A percentile compares a stretch with the other conserved stretches of the same genome.
phyloP scores from a whole-genome alignment of 1,140 invertebrate species.

The Drosophila lacertosa region DNA sequence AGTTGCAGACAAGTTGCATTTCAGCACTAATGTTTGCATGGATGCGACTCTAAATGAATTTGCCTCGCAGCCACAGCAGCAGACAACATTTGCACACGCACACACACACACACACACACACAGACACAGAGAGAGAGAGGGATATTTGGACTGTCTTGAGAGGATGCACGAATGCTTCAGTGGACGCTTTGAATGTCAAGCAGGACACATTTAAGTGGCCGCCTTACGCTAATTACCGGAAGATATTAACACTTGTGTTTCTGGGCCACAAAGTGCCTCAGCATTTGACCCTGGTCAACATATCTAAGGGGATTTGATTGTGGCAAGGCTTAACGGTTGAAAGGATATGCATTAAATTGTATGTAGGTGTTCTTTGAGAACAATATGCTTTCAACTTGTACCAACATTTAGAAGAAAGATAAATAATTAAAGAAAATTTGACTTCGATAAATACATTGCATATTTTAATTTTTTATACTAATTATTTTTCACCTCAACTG shows the following conservation, averaged over 20 bases:
- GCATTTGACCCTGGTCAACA: conserved; percentile 61
- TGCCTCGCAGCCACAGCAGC: conserved; percentile 41
- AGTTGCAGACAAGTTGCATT: conserved; percentile 81
- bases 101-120: conserved; percentile 13
- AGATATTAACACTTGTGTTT: conserved; percentile 77
- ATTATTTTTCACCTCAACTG: too few relatives aligned
- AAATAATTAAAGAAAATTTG: too few relatives aligned
- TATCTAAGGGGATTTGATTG: background rate
- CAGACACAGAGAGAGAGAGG: conserved; percentile 7
- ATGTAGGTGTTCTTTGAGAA: too few relatives aligned
- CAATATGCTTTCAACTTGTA: too few relatives aligned
- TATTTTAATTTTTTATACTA: background rate
- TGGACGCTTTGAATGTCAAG: conserved; percentile 78
- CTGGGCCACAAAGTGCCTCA: conserved; percentile 12
- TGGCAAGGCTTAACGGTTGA: background rate
- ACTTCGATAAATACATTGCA: too few relatives aligned
- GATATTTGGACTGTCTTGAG: conserved; percentile 18
- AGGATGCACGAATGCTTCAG: conserved; percentile 57
- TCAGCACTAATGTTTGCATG: conserved; percentile 81
- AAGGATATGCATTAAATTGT: too few relatives aligned
- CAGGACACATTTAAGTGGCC: conserved; percentile 65
- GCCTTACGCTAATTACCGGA: conserved; percentile 74
- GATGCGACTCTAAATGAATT: conserved; percentile 77
- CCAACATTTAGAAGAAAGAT: too few relatives aligned
- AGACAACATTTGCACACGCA: conserved; percentile 21